Percentiles rank a stretch among this genome's conserved stretches.
Conservation (phyloP, 2,888 invertebrate genomes). For the Chymomyza amoena region DNA sequence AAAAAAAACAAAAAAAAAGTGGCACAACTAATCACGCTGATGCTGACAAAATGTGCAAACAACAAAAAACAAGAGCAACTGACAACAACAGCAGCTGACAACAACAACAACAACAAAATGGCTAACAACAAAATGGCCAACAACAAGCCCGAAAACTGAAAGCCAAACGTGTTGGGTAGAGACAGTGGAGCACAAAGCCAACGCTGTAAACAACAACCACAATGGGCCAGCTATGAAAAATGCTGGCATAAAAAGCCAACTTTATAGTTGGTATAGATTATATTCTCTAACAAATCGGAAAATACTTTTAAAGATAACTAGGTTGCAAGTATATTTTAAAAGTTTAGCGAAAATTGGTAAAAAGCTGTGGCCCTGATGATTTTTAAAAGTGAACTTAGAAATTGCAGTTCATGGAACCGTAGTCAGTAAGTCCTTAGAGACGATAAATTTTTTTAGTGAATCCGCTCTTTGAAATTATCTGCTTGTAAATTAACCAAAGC, state of each 20-base stretch:
- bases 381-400: no score
- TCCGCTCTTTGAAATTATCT: no score
- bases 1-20: conserved; percentile 28
- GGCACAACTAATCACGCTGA: conserved; percentile 64
- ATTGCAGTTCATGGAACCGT: no score
- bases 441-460: no score
- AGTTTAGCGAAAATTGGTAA: no score
- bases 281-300: no score
- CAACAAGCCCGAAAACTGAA: conserved; percentile 14
- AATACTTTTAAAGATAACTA: no score
- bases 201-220: neutral
- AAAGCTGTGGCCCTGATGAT: no score
- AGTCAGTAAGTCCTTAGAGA: no score
- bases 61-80: conserved; percentile 29
- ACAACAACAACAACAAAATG: conserved; percentile 17
- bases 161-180: conserved; percentile 8
- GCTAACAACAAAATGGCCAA: neutral
- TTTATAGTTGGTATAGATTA: no score
- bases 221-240: conserved; percentile 19
- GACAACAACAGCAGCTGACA: conserved; percentile 14
- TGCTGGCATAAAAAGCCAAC: neutral
- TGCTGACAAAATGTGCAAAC: conserved; percentile 52
- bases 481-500: no score
- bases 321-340: no score
- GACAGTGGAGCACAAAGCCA: neutral